Conservation (phyloP, 2,797 vertebrate genomes). For the Sebastes miniatus region DNA sequence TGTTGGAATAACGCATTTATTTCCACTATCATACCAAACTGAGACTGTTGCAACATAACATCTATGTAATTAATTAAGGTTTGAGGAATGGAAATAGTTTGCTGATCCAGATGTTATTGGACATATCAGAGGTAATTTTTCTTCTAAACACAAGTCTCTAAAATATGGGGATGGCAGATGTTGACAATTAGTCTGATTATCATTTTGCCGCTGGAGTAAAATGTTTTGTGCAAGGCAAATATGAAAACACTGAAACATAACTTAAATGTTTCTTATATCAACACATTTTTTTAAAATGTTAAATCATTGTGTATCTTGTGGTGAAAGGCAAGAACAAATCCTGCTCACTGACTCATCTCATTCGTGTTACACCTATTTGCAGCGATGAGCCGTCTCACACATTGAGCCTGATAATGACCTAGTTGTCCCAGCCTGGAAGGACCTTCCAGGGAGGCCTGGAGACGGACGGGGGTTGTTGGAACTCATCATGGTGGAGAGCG, state of each 20-base stretch:
- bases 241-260: not conserved
- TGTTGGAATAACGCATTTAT: not conserved
- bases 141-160: not conserved
- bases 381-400: constrained; percentile 34
- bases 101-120: not conserved
- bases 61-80: not conserved
- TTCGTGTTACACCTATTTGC: constrained; percentile 22
- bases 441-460: constrained; percentile 48
- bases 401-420: constrained; percentile 36
- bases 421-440: constrained; percentile 16
- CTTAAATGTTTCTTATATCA: not conserved
- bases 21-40: not conserved
- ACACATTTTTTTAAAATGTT: not conserved
- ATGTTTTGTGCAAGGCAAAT: not conserved
- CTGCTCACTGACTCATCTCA: constrained; percentile 11
- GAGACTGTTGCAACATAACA: not conserved
- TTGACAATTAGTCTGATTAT: constrained; percentile 12
- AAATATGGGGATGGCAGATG: not conserved
- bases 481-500: constrained; percentile 35
- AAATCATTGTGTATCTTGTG: not conserved
- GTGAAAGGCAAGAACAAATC: not conserved
- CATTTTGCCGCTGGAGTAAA: not conserved
- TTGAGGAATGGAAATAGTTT: not conserved
- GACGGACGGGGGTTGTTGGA: constrained; percentile 48
- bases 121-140: not conserved